Percentiles rank a stretch among this genome's conserved stretches.
phyloP scores from a whole-genome alignment of 2,888 invertebrate genomes.

The Leptothorax acervorum region DNA sequence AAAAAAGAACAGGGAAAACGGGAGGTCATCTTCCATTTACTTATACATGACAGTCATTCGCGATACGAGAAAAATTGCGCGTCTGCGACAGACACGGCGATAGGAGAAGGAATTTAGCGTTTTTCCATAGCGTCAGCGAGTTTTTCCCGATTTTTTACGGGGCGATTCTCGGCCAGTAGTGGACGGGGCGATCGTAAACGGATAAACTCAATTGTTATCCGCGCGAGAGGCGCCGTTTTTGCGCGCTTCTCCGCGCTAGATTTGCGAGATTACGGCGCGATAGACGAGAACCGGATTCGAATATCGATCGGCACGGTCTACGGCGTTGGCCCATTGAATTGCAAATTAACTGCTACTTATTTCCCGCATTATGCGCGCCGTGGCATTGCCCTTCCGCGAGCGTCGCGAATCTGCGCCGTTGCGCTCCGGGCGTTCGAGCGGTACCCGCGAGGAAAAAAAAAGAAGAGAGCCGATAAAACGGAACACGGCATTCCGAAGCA shows the following conservation, averaged over 20 bases:
- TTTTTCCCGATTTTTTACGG: neutral
- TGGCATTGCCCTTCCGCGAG: neutral
- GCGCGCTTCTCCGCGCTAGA: neutral
- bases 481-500: neutral
- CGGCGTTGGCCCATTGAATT: slow-evolving; percentile 65
- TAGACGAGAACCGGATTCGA: slow-evolving; percentile 54
- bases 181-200: neutral
- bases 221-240: neutral
- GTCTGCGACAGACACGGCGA: too few species aligned
- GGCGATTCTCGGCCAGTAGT: neutral
- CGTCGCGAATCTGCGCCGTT: neutral
- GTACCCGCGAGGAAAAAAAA: neutral
- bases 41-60: neutral
- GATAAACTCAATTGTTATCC: too few species aligned
- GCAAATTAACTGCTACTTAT: slow-evolving; percentile 60
- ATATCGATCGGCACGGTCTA: slow-evolving; percentile 66
- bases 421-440: neutral
- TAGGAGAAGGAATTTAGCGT: neutral
- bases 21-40: too few species aligned
- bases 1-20: too few species aligned
- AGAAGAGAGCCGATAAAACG: neutral
- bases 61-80: neutral
- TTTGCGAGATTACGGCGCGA: slow-evolving; percentile 29
- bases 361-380: neutral
- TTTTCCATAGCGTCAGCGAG: neutral